Conservation (phyloP, 1,140 invertebrate genomes). For the Belonocnema kinseyi region DNA sequence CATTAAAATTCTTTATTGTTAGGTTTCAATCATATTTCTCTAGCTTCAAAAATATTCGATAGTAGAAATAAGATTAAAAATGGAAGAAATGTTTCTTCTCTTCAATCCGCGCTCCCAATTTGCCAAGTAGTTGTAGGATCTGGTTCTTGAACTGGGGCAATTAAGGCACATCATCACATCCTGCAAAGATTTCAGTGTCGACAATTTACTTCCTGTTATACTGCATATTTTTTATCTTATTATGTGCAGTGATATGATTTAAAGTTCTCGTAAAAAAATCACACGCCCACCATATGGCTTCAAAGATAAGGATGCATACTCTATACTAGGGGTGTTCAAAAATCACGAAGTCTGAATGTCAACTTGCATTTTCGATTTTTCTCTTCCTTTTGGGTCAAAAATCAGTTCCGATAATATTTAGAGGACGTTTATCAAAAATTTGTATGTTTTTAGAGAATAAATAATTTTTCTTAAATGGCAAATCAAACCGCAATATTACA, state of each 20-base stretch:
- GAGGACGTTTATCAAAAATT: no score
- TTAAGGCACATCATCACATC: constrained; percentile 46
- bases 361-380: no score
- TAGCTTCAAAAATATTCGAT: no score
- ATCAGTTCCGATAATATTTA: no score
- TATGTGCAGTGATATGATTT: constrained; percentile 6
- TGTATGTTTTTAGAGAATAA: no score
- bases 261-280: constrained; percentile 1
- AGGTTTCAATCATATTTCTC: background rate
- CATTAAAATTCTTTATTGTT: background rate
- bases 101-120: background rate
- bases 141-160: constrained; percentile 6
- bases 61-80: background rate
- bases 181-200: constrained; percentile 47
- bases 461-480: no score
- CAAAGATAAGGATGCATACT: background rate
- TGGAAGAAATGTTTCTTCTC: background rate
- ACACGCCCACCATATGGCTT: background rate
- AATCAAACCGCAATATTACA: no score
- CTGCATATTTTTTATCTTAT: background rate
- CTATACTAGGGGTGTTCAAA: no score
- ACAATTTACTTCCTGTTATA: constrained; percentile 40
- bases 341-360: no score
- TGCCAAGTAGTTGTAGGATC: constrained; percentile 17
- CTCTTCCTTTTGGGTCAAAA: no score